Evolutionary conservation across 64 coral and sea anemone genomes (phyloP), one percentile per base, ranked within the genome.

Genomic region (Cladopsammia gracilis): DNA sequence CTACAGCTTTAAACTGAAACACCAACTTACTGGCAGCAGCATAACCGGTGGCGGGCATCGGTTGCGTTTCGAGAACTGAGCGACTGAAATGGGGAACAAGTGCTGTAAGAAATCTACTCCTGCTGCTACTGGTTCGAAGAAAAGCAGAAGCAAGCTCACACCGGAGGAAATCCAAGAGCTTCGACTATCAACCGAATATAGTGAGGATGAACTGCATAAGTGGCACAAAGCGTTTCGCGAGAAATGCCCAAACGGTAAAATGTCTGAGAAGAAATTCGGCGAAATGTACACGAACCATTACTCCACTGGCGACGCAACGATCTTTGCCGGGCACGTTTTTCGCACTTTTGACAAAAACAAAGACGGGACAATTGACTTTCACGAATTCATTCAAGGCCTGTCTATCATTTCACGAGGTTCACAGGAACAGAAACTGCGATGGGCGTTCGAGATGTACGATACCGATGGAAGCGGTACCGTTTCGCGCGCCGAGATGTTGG

Each of bases 381-480:
- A 90, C 47, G 96, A 97, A 77, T 97, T 97, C 54, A 97, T 97
- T 15, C 87, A 97, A 84, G 96, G 96, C 5, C 76, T 97, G 42
- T 97, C 96, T 4, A 90, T 97, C 1, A 94, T 97, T 23, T 94
- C 91, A 12, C 96, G 96, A 50, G 96, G 96, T 13, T 77, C 75
- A 18, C 78, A 94, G 53, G 96, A 97, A 12, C 91, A 90, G 91
- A 97, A 97, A 73, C 58, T 97, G 0, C 91, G 96, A 14, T 97
- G 96, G 96, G 96, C 96, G 7, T 97, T 97, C 47, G 92, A 97
- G 80, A 97, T 97, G 92, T 97, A 97, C 57, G 96, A 97, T 62
- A 82, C 75, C 1, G 96, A 97, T 69, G 96, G 96, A 6, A 93
- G 96, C 11, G 96, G 96, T 8, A 74, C 86, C 3, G 96, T 97